Evolutionary conservation across 2,113 vertebrate genomes (phyloP), one percentile per base, ranked within the genome.

Genomic region (Taxidea taxus): DNA sequence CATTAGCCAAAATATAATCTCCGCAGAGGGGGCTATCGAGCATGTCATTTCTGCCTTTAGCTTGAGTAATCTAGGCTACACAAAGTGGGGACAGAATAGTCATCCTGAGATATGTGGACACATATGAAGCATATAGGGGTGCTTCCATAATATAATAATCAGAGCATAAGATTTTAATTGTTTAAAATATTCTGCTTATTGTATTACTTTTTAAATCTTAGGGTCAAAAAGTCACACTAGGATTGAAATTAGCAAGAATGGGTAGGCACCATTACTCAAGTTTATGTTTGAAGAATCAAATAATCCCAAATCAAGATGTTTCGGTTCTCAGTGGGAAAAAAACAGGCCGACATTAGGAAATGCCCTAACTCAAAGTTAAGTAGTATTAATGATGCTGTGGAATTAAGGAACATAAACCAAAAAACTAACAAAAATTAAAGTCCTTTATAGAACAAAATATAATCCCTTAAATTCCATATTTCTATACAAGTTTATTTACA

Each of bases 361-460:
- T n/a, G 27, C 31, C 15, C 62, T 20, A 95, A 72, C 21, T 12
- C 9, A 37, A 75, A 96, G 27, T 16, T 29, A 87, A 23, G 11
- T 23, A 81, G 39, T 78, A 96, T 31, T 84, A 88, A 66, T 66
- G 42, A 44, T 84, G 23, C 3, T 96, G 44, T 11, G 3, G 64
- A 97, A 88, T 85, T 96, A 75, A 91, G 42, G 49, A 6, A 86
- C 62, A 34, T 66, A 70, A 60, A 56, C 16, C 9, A 87, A 60
- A 94, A 44, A 72, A 44, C 12, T 70, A 89, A 49, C 2, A 68
- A 87, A 90, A 90, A 47, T 68, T 86, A 51, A 95, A 78, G 51
- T 74, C n/a, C 68, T 80, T 80, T 86, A 89, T 64, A 89, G 78
- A 83, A 75, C 47, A 95, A 95, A 88, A 87, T 58, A 89, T 21